phyloP scores from a whole-genome alignment of 2,888 invertebrate genomes.

The Cheilosia impressa region DNA sequence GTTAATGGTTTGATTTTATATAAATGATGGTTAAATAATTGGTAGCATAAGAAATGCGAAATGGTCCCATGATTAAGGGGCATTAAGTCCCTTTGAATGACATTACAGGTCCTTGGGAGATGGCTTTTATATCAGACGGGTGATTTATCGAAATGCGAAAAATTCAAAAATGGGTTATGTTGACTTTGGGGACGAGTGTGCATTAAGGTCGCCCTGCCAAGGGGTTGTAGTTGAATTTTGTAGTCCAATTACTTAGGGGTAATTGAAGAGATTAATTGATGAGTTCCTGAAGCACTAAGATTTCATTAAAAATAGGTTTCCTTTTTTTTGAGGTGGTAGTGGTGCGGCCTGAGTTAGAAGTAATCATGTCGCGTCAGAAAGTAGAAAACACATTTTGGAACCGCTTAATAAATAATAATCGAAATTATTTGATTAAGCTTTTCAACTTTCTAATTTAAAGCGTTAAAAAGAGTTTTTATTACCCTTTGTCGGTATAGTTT shows the following conservation, averaged over 20 bases:
- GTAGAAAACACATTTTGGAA: no score
- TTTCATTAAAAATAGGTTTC: not conserved
- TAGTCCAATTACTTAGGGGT: slow-evolving; percentile 14
- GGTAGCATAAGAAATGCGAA: slow-evolving; percentile 55
- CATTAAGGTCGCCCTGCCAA: not conserved
- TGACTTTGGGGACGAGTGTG: not conserved
- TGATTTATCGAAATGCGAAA: slow-evolving; percentile 20
- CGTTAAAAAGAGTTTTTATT: no score
- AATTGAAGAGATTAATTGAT: slow-evolving; percentile 22
- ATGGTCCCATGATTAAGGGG: slow-evolving; percentile 50
- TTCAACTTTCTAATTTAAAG: no score
- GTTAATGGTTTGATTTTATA: slow-evolving; percentile 61
- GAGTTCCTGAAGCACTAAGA: not conserved
- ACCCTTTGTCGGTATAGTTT: no score
- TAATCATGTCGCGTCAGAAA: no score
- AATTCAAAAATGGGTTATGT: slow-evolving; percentile 22
- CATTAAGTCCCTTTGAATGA: slow-evolving; percentile 18
- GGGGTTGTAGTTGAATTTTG: slow-evolving; percentile 14
- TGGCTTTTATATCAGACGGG: slow-evolving; percentile 15
- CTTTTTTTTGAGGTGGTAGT: not conserved
- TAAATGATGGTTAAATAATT: slow-evolving; percentile 68
- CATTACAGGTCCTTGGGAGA: slow-evolving; percentile 16
- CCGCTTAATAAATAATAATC: no score
- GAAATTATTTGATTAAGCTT: no score
- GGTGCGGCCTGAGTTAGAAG: no score